Evolutionary conservation across 2,797 vertebrate species (phyloP).

Genomic region (Tiaroga cobitis): DNA sequence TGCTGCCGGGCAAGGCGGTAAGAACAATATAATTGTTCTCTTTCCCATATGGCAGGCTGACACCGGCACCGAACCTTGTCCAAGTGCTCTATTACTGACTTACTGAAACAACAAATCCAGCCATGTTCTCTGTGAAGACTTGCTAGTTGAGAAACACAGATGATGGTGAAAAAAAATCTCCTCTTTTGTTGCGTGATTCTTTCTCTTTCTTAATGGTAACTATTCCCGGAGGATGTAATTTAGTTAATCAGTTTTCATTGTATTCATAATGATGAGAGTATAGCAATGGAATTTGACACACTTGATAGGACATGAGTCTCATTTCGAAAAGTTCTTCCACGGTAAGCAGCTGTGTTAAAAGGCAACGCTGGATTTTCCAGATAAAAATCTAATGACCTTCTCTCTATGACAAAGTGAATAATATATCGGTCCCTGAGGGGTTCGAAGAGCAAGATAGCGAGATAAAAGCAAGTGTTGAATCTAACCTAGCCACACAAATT

Average conservation of each 20-base stretch:
- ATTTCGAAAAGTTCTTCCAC: constrained; percentile 27
- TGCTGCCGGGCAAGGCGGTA: constrained; percentile 80
- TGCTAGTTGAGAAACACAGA: neutral
- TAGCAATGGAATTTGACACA: constrained; percentile 39
- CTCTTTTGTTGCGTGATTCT: constrained; percentile 7
- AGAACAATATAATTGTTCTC: constrained; percentile 62
- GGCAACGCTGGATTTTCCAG: constrained; percentile 7
- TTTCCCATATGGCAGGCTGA: constrained; percentile 46
- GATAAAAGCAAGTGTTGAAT: constrained; percentile 45
- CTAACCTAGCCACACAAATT: constrained; percentile 35
- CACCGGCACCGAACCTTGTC: constrained; percentile 15
- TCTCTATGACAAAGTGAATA: constrained; percentile 38
- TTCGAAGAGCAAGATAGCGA: constrained; percentile 10
- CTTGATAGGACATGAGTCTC: constrained; percentile 25
- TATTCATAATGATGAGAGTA: constrained; percentile 38
- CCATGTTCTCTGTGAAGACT: constrained; percentile 7
- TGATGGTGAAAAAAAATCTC: neutral
- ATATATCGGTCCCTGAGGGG: constrained; percentile 27
- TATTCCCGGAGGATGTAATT: constrained; percentile 29
- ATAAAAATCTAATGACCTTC: constrained; percentile 38
- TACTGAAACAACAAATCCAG: constrained; percentile 34
- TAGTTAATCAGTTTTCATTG: constrained; percentile 47
- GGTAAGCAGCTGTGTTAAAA: constrained; percentile 11
- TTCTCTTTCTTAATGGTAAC: constrained; percentile 32
- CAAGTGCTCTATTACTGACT: constrained; percentile 36